These are phyloP conservation scores for Myodes glareolus DNA, from an alignment of 2,113 vertebrate genomes.

Conservation along the genomic window DNA sequence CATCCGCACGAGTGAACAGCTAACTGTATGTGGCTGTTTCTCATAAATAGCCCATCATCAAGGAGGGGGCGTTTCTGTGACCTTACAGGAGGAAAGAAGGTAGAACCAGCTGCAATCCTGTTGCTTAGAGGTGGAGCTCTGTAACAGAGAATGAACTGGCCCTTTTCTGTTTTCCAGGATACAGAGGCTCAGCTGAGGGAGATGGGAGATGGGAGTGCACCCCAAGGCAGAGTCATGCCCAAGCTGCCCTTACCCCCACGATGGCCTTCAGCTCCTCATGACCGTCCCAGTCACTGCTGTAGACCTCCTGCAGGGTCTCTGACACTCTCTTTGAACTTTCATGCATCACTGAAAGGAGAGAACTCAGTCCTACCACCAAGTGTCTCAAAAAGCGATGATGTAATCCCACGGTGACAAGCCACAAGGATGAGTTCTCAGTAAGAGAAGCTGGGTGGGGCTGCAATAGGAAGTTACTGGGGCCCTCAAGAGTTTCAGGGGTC, in stretches of 20 bases:
- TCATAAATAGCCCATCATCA: conserved; percentile 16
- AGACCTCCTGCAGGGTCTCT: conserved; percentile 93
- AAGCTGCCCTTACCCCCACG: conserved; percentile 87
- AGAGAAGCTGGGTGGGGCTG: background rate
- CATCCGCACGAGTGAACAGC: background rate
- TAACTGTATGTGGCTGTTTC: background rate
- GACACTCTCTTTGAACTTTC: conserved; percentile 93
- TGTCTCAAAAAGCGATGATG: background rate
- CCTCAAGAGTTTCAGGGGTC: background rate
- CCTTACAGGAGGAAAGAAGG: background rate
- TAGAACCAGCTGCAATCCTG: background rate
- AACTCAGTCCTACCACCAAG: background rate
- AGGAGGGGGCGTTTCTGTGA: background rate
- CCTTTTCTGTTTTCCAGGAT: background rate
- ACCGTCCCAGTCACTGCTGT: conserved; percentile 91
- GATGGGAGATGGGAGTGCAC: background rate
- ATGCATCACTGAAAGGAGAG: conserved; percentile 91
- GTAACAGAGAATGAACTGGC: background rate
- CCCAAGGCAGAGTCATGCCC: background rate
- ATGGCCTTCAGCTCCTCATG: conserved; percentile 91
- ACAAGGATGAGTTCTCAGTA: background rate
- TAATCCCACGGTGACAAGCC: background rate
- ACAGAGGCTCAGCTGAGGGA: background rate
- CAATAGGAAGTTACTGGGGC: background rate
- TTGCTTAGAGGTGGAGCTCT: background rate